These are phyloP conservation scores for Cydia pomonella DNA, from an alignment of 1,140 invertebrate genomes.

Conservation along the genomic window DNA sequence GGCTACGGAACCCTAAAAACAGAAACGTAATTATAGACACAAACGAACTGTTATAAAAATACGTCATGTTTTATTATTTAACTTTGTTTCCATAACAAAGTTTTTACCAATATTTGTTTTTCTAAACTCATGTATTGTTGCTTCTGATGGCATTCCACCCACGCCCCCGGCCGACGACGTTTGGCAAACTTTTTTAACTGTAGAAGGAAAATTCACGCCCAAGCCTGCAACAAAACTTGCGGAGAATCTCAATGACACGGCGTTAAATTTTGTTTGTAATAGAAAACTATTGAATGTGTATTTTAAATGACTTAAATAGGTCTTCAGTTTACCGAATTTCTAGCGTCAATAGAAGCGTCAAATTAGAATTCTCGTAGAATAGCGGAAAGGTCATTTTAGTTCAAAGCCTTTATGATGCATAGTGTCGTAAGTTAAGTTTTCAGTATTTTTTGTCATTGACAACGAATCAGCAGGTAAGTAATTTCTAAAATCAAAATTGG, in stretches of 20 bases:
- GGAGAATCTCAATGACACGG: constrained; percentile 25
- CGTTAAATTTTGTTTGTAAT: constrained; percentile 7
- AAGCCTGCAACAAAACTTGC: constrained; percentile 15
- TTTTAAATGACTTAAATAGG: background rate
- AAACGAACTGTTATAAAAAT: background rate
- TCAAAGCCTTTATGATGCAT: background rate
- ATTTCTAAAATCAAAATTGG: too few species aligned
- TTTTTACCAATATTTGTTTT: constrained; percentile 30
- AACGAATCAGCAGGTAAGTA: constrained; percentile 1
- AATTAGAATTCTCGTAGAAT: background rate
- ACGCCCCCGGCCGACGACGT: constrained; percentile 11
- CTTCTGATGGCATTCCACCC: background rate
- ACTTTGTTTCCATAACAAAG: constrained; percentile 12
- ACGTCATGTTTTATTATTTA: constrained; percentile 1
- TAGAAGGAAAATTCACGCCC: constrained; percentile 32
- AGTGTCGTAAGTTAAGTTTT: background rate
- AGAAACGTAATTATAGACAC: background rate
- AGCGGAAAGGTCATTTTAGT: background rate
- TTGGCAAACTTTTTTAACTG: constrained; percentile 29
- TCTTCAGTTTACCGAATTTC: background rate
- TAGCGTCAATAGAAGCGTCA: background rate
- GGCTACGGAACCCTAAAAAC: background rate
- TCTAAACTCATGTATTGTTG: constrained; percentile 25
- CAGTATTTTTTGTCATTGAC: constrained; percentile 46
- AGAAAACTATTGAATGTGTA: constrained; percentile 21